A percentile compares a stretch with the other conserved stretches of the same genome.
Conservation (phyloP, 2,888 invertebrate species). For the Drosophila picticornis region DNA sequence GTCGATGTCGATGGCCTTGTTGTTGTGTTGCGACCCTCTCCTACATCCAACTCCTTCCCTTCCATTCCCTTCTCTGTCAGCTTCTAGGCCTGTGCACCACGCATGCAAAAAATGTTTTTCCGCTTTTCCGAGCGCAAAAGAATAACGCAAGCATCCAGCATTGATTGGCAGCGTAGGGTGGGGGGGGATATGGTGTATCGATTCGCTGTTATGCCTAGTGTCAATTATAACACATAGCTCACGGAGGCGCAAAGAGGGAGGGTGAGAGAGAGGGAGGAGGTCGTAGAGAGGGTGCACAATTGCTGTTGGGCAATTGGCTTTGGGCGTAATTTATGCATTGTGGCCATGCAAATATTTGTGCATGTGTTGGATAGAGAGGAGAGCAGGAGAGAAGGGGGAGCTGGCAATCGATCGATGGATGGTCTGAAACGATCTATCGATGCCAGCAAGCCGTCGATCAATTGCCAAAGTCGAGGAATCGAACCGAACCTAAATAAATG, state of each 20-base stretch:
- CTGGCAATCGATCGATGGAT: slow-evolving; percentile 28
- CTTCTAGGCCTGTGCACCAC: neutral
- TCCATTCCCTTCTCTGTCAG: neutral
- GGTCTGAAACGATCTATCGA: slow-evolving; percentile 51
- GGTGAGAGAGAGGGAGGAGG: neutral
- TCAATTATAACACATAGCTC: slow-evolving; percentile 42
- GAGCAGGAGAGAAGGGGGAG: neutral
- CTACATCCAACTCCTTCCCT: neutral
- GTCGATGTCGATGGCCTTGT: slow-evolving; percentile 57
- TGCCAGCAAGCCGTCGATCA: slow-evolving; percentile 66
- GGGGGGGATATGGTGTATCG: neutral
- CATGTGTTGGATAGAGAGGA: neutral
- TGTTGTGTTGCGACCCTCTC: slow-evolving; percentile 11
- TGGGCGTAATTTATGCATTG: slow-evolving; percentile 69
- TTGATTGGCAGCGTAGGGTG: slow-evolving; percentile 69
- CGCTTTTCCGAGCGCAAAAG: slow-evolving; percentile 32
- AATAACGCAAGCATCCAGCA: slow-evolving; percentile 7
- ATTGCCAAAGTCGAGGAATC: slow-evolving; percentile 37
- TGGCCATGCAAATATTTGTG: slow-evolving; percentile 6
- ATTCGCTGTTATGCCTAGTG: slow-evolving; percentile 56
- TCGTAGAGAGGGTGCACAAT: slow-evolving; percentile 1
- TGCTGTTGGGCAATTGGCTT: slow-evolving; percentile 63
- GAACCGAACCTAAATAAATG: slow-evolving; percentile 70
- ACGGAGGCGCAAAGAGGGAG: neutral
- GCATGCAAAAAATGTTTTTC: slow-evolving; percentile 40